Evolutionary conservation across 2,888 invertebrate species (phyloP), one percentile per base, ranked within the genome.

Genomic region (Patella ulyssiponensis): DNA sequence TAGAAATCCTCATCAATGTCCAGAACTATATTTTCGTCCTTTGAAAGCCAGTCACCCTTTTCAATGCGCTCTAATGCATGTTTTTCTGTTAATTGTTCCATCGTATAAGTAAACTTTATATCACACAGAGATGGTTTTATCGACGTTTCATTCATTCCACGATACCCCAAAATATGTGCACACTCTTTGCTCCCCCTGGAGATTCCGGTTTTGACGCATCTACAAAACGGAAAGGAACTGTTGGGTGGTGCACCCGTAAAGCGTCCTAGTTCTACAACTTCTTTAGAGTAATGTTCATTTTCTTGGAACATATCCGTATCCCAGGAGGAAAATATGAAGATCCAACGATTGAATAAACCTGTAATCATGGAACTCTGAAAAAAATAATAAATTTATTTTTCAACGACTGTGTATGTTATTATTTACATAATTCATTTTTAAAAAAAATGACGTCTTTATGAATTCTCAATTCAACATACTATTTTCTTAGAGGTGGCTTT

Each of bases 321-420:
- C 87, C 87, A 87, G 14, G 77, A 72, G 2, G 87, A 86, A 84
- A 83, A 86, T 11, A 87, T 80, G 85, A 85, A 87, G 20, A 87
- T 81, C n/a, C 83, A 77, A 14, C 82, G 81, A 44, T 77, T 80
- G 5, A 85, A 80, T 51, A 87, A 73, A 9, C 85, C 86, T 7
- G 84, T 79, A 77, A 86, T 83, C 3, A 80, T 81, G 0, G 85
- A 80, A 3, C 80, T 82, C 87, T 87, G 80, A 72, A 83, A 52
- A n/a, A n/a, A 54, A 74, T 44, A 44, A 44, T 44, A 44, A 44
- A 44, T 44, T 44, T 44, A 44, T 44, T 7, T 44, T 44, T 44
- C 9, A 44, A 9, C 9, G 5, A 9, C 44, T 44, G 9, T 44
- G 44, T 44, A 7, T 44, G 9, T 44, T 44, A 7, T 44, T 44